Base-by-base conservation (phyloP, 2,888 invertebrate genomes). In the Drosophila subsilvestris region DNA sequence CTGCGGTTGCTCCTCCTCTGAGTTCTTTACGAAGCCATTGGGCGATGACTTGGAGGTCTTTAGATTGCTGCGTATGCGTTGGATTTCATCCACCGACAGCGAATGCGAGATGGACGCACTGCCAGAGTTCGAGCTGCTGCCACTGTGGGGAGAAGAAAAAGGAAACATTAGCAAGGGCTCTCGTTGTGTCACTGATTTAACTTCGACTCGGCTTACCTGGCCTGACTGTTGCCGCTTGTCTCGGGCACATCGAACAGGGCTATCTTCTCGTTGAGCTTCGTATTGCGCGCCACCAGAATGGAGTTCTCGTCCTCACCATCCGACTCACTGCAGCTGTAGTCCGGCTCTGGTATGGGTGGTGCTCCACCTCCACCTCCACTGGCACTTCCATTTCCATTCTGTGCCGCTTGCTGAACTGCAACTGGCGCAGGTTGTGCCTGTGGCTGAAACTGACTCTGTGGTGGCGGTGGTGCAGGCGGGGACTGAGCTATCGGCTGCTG, bases 341-440 rank as follows among this genome's bases (percentile, higher is more conserved):
- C 97, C 0, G 97, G 97, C 89, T 97, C 97, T 0, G 97, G 97
- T 80, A 97, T 97, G n/a, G 97, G 96, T 9, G 97, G 96, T 10
- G 89, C 86, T 12, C 88, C 82, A 44, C 76, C 74, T 50, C 78
- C 72, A 43, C 10, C 29, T 2, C 29, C 37, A 70, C 14, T 44
- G 2, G 20, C 51, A 27, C 7, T 62, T 0, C 68, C 61, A 22
- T 61, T 61, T 3, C 63, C 71, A 42, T 71, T 71, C 25, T 74
- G 71, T 9, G 44, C 65, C 20, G 81, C 66, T 29, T 71, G 74
- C 25, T 74, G 71, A 7, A 27, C 74, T 27, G 81, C 77, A 77
- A 74, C 80, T 74, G 78, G 76, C 85, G 79, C 68, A 91, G 87
- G 53, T 42, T 69, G 73, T 92, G 93, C 87, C 92, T 93, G 44